These are phyloP conservation scores for Lithophane semibrunnea DNA, from an alignment of 2,888 invertebrate species.

Conservation along the genomic window DNA sequence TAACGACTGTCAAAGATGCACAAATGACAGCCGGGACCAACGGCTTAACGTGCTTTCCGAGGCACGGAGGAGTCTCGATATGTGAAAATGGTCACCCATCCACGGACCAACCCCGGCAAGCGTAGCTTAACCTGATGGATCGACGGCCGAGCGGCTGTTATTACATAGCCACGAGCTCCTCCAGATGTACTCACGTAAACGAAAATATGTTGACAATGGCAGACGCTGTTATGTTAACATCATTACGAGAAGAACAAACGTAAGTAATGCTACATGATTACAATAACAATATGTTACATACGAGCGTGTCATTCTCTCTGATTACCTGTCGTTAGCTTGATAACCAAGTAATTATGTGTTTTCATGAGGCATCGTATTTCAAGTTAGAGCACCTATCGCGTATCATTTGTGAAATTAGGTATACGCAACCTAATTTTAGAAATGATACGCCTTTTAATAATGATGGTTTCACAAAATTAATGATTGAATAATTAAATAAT, in stretches of 20 bases:
- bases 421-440: background rate
- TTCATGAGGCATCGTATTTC: slow-evolving; percentile 15
- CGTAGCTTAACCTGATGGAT: too few relatives aligned
- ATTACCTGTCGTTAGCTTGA: slow-evolving; percentile 44
- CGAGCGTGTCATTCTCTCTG: slow-evolving; percentile 12
- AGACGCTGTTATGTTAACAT: slow-evolving; percentile 15
- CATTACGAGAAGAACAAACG: slow-evolving; percentile 17
- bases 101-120: too few relatives aligned
- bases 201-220: background rate
- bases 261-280: slow-evolving; percentile 26
- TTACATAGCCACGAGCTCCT: too few relatives aligned
- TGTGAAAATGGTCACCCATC: too few relatives aligned
- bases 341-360: slow-evolving; percentile 40
- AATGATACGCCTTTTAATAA: slow-evolving; percentile 10
- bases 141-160: too few relatives aligned
- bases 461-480: background rate
- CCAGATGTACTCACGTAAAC: too few relatives aligned
- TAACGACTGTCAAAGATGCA: too few relatives aligned
- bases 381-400: background rate
- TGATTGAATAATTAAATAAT: background rate
- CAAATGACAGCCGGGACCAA: too few relatives aligned
- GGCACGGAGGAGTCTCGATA: too few relatives aligned
- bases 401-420: background rate
- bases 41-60: too few relatives aligned
- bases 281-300: slow-evolving; percentile 13